A percentile compares a stretch with the other conserved stretches of the same genome.
Evolutionary conservation across 2,113 vertebrate genomes (phyloP).

Genomic region (Galbula dea): DNA sequence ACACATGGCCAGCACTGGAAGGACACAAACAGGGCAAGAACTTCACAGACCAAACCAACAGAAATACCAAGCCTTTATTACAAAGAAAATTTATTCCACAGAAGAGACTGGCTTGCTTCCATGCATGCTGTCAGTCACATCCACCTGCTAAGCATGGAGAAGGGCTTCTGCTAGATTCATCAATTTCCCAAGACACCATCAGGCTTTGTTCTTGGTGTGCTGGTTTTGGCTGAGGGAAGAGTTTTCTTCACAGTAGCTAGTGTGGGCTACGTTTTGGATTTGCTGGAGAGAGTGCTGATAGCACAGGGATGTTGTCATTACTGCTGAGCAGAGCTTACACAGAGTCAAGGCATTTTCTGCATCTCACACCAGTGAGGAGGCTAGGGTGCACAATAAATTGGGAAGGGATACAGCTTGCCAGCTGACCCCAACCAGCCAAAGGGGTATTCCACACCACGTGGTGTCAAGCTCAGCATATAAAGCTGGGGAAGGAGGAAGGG

Average conservation of each 20-base stretch:
- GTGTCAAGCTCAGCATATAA: background rate
- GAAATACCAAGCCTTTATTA: slow-evolving; percentile 71
- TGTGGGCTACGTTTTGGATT: background rate
- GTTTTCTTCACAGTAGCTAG: background rate
- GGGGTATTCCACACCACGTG: background rate
- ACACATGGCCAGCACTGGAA: too few relatives aligned
- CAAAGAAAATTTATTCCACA: background rate
- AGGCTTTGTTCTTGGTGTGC: background rate
- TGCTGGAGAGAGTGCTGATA: too few relatives aligned
- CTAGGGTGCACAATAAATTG: background rate
- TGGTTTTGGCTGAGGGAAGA: background rate
- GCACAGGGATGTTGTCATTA: background rate
- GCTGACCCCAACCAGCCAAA: background rate
- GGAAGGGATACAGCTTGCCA: background rate
- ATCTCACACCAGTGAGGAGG: background rate
- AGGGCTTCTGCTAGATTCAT: background rate
- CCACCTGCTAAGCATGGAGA: background rate
- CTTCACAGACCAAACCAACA: background rate
- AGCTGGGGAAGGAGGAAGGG: background rate
- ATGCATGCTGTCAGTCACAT: background rate
- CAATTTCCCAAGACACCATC: background rate
- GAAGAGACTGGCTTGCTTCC: background rate
- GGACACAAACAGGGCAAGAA: background rate
- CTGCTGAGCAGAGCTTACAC: background rate
- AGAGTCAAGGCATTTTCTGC: background rate